Percentiles rank a stretch among this genome's conserved stretches.
phyloP scores from a whole-genome alignment of 1,140 invertebrate genomes.

The Armadillidium nasatum region DNA sequence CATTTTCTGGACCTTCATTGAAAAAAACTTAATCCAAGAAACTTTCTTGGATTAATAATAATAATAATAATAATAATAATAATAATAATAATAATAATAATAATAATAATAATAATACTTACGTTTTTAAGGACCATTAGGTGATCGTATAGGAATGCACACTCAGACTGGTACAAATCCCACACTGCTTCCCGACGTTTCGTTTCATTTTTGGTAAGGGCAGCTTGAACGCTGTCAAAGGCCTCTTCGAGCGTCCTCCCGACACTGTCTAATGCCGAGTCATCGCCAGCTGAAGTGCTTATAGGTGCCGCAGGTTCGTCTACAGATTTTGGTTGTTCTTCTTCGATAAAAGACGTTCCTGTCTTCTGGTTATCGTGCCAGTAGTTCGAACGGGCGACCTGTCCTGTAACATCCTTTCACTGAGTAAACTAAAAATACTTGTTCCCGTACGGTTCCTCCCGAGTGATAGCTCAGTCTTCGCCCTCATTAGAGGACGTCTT shows the following conservation, averaged over 20 bases:
- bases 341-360: conserved; percentile 18
- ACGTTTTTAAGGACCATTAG: conserved; percentile 68
- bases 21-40: too few relatives aligned
- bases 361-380: conserved; percentile 21
- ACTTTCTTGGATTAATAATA: too few relatives aligned
- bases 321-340: neutral
- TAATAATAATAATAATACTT: conserved; percentile 46
- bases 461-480: conserved; percentile 45
- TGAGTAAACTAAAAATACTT: conserved; percentile 34
- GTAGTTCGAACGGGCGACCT: conserved; percentile 21
- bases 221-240: conserved; percentile 32
- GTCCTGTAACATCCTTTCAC: conserved; percentile 34
- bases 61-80: too few relatives aligned
- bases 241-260: conserved; percentile 40
- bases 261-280: conserved; percentile 29
- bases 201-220: conserved; percentile 39
- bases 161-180: conserved; percentile 67
- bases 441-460: conserved; percentile 38
- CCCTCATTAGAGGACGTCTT: conserved; percentile 42
- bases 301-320: neutral
- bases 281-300: conserved; percentile 14
- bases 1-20: too few relatives aligned
- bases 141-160: conserved; percentile 63
- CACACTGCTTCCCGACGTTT: conserved; percentile 58
- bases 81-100: neutral